A percentile compares a stretch with the other conserved stretches of the same genome.
Evolutionary conservation across 2,888 invertebrate genomes (phyloP).

Genomic region (Tholera decimalis): DNA sequence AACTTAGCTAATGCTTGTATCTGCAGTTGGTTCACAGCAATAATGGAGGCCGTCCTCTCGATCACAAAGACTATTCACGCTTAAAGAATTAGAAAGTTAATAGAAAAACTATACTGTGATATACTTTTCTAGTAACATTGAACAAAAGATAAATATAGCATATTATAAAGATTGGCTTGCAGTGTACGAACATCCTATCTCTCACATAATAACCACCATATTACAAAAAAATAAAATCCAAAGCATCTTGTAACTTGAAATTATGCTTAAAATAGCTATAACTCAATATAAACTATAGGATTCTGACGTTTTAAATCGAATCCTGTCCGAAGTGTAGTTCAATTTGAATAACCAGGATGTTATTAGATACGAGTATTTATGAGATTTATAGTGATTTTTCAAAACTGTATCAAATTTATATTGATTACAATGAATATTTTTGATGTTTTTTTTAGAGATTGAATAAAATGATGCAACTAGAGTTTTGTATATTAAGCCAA

Average conservation of each 20-base stretch:
- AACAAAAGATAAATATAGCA: background rate
- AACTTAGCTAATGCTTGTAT: too few relatives aligned
- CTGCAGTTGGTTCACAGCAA: too few relatives aligned
- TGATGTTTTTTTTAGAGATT: constrained; percentile 2
- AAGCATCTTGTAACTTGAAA: constrained; percentile 10
- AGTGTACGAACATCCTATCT: constrained; percentile 2
- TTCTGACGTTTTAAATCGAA: constrained; percentile 46
- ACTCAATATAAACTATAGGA: constrained; percentile 37
- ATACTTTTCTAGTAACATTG: too few relatives aligned
- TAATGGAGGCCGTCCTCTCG: too few relatives aligned
- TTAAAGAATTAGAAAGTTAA: too few relatives aligned
- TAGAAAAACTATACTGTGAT: too few relatives aligned
- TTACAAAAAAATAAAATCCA: constrained; percentile 24
- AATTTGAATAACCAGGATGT: constrained; percentile 51
- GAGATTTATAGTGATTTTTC: constrained; percentile 7
- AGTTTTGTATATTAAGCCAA: background rate
- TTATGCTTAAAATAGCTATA: constrained; percentile 34
- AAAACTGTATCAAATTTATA: constrained; percentile 41
- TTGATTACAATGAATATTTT: constrained; percentile 15
- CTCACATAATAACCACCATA: background rate
- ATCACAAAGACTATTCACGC: too few relatives aligned
- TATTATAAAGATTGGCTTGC: background rate
- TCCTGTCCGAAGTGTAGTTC: constrained; percentile 27
- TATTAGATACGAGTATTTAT: constrained; percentile 20
- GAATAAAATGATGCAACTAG: background rate